These are phyloP conservation scores for Macaca nemestrina DNA, from an alignment of 2,113 vertebrate species.

Conservation along the genomic window DNA sequence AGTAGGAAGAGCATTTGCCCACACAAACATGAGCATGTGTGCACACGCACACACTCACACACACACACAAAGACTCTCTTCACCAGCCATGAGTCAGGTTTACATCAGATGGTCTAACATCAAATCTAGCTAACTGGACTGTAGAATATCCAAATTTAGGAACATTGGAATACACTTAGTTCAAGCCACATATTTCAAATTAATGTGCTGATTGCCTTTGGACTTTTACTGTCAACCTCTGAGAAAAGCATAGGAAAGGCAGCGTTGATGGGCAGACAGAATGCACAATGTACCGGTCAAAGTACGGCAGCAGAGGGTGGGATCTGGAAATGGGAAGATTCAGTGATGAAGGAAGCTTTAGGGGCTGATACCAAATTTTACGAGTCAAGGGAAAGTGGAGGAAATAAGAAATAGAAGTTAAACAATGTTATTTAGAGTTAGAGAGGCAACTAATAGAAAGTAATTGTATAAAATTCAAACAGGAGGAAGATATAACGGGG, in stretches of 20 bases:
- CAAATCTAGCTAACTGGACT: neutral
- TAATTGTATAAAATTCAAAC: neutral
- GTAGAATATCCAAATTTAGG: neutral
- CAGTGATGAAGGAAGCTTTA: neutral
- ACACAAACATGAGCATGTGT: accelerated
- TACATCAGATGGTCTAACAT: neutral
- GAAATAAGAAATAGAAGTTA: neutral
- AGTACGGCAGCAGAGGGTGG: accelerated
- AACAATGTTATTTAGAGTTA: neutral
- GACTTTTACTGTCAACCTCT: neutral
- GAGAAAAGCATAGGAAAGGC: neutral
- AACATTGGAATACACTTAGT: neutral
- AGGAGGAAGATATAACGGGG: neutral
- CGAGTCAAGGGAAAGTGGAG: neutral
- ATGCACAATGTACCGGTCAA: accelerated
- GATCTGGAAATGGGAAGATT: neutral
- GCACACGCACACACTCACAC: too few relatives aligned
- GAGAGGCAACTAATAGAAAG: neutral
- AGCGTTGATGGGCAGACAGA: neutral
- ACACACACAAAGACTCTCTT: neutral
- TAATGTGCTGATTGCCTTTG: neutral
- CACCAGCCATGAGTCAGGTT: neutral
- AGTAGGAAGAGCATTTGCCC: neutral
- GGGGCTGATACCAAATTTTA: neutral
- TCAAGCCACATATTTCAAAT: neutral